phyloP scores from a whole-genome alignment of 2,113 vertebrate species.

The Microcebus ravelobensis region DNA sequence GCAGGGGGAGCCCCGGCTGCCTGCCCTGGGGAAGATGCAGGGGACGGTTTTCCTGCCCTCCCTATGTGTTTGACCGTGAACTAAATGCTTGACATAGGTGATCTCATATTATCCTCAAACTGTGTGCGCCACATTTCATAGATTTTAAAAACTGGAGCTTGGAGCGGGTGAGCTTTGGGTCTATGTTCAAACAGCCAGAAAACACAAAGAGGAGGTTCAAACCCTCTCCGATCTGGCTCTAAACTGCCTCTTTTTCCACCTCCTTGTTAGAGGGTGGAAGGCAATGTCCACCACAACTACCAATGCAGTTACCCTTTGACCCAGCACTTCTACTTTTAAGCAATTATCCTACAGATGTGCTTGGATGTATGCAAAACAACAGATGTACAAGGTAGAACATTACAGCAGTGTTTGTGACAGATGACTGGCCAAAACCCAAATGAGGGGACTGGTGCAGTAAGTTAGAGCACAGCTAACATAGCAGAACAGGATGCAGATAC shows the following conservation, averaged over 20 bases:
- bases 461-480: not conserved
- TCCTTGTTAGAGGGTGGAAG: not conserved
- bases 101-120: not conserved
- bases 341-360: not conserved
- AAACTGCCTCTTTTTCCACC: not conserved
- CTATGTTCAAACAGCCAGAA: not conserved
- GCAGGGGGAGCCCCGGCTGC: not conserved
- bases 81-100: not conserved
- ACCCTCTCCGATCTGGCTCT: not conserved
- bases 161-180: not conserved
- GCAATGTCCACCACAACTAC: not conserved
- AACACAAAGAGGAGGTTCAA: not conserved
- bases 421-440: not conserved
- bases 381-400: not conserved
- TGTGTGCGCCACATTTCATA: not conserved
- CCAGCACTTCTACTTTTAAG: not conserved
- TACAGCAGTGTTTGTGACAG: not conserved
- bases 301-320: not conserved
- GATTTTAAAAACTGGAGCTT: not conserved
- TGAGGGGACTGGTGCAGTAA: not conserved
- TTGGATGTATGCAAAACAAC: not conserved
- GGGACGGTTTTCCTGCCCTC: not conserved
- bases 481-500: not conserved
- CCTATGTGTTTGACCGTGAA: not conserved
- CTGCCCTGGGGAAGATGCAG: not conserved